Conservation (phyloP, 2,888 invertebrate genomes). For the Apodemia mormo region DNA sequence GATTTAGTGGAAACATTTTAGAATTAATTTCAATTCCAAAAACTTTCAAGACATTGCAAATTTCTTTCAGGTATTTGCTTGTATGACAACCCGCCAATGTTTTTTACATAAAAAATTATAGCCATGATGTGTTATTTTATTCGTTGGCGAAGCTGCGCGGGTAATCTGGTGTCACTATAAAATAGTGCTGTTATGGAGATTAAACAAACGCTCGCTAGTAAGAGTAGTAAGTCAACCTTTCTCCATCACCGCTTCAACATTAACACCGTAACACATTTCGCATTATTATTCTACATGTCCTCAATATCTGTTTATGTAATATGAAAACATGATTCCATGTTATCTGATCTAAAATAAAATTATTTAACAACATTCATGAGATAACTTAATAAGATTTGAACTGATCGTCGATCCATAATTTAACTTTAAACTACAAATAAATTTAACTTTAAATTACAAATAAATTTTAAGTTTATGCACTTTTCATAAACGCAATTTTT, state of each 20-base stretch:
- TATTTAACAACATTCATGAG: neutral
- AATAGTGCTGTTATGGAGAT: neutral
- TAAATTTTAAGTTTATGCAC: too few species aligned
- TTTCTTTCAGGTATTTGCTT: too few species aligned
- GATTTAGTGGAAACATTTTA: too few species aligned
- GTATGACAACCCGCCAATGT: too few species aligned
- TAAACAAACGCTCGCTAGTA: neutral
- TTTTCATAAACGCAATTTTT: too few species aligned
- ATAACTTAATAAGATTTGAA: neutral
- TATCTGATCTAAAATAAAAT: neutral
- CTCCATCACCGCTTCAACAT: neutral
- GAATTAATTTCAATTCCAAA: too few species aligned
- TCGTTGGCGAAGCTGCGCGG: too few species aligned
- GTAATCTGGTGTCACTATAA: neutral
- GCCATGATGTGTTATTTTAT: too few species aligned
- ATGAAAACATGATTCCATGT: neutral
- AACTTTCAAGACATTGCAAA: too few species aligned
- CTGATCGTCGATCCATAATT: neutral
- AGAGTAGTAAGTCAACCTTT: neutral
- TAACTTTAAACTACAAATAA: too few species aligned
- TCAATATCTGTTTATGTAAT: neutral
- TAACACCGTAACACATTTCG: neutral
- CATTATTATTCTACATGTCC: neutral
- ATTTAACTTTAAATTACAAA: too few species aligned
- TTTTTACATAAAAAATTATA: too few species aligned